These are phyloP conservation scores for Porites divaricata DNA, from an alignment of 92 coral and sea anemone genomes.

Conservation along the genomic window DNA sequence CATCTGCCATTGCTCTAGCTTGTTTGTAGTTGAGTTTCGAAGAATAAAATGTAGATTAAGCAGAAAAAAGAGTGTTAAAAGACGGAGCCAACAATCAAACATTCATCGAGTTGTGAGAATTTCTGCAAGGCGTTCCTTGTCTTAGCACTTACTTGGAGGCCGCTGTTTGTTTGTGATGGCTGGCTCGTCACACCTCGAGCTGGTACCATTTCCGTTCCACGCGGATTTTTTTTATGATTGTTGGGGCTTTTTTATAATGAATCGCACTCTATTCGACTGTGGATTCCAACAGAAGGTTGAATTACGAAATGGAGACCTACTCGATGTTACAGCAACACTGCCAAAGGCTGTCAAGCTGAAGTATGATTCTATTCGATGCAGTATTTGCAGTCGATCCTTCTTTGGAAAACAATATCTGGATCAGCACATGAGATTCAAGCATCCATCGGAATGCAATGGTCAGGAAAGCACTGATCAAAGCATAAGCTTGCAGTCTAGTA, in stretches of 20 bases:
- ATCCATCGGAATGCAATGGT: constrained; percentile 29
- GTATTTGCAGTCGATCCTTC: constrained; percentile 52
- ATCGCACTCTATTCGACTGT: constrained; percentile 60
- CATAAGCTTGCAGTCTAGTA: constrained; percentile 13
- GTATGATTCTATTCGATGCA: constrained; percentile 54
- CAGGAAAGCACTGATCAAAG: constrained; percentile 38
- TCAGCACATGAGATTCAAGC: constrained; percentile 70
- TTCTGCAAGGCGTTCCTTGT: constrained; percentile 20
- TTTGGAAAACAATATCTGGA: constrained; percentile 56
- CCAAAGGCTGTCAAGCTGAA: constrained; percentile 54
- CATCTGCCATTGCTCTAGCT: constrained; percentile 40
- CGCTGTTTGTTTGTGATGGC: constrained; percentile 28
- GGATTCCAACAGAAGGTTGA: constrained; percentile 44
- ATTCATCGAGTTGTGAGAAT: constrained; percentile 17
- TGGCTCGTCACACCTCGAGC: constrained; percentile 25
- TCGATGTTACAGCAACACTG: constrained; percentile 53
- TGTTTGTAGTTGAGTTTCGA: constrained; percentile 20
- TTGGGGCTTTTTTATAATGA: constrained; percentile 33
- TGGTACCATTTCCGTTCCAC: constrained; percentile 19
- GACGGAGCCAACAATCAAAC: constrained; percentile 31
- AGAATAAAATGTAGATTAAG: constrained; percentile 11
- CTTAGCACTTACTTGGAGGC: constrained; percentile 27
- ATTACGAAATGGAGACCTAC: constrained; percentile 29
- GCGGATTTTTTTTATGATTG: constrained; percentile 16
- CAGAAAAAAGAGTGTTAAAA: constrained; percentile 16